Conservation (phyloP, 1,140 invertebrate species). For the Anthonomus grandis region DNA sequence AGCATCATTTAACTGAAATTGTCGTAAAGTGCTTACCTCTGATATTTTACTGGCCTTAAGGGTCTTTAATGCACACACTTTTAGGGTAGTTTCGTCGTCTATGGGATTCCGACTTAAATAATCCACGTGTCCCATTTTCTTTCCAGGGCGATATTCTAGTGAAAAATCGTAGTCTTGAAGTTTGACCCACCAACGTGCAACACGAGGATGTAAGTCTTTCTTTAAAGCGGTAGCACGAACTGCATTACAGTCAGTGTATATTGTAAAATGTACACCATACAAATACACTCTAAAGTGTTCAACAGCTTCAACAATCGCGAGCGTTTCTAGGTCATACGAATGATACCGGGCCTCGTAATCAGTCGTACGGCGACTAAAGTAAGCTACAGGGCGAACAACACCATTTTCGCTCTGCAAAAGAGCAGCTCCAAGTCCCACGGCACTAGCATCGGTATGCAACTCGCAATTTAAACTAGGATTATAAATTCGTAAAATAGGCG, state of each 20-base stretch:
- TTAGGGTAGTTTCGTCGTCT: no score
- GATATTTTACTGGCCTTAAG: no score
- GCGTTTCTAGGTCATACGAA: constrained; percentile 33
- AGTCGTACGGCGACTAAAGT: constrained; percentile 39
- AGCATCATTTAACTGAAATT: constrained; percentile 7
- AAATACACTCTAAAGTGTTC: constrained; percentile 48
- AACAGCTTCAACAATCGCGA: constrained; percentile 22
- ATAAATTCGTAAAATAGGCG: no score
- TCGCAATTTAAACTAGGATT: no score
- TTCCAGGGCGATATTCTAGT: constrained; percentile 18
- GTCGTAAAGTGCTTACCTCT: background rate
- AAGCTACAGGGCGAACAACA: constrained; percentile 28
- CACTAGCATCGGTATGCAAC: no score
- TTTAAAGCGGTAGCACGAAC: constrained; percentile 26
- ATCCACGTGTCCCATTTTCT: constrained; percentile 27
- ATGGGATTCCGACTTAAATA: constrained; percentile 19
- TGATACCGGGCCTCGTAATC: constrained; percentile 24
- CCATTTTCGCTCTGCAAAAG: constrained; percentile 37
- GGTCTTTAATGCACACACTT: no score
- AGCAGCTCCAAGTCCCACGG: background rate
- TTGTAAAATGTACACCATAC: constrained; percentile 38
- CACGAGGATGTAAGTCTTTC: constrained; percentile 36
- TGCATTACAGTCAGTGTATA: constrained; percentile 44
- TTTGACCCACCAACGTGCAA: constrained; percentile 40
- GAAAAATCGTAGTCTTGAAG: background rate